Conservation (phyloP, 2,797 vertebrate genomes). For the Phoebastria nigripes region DNA sequence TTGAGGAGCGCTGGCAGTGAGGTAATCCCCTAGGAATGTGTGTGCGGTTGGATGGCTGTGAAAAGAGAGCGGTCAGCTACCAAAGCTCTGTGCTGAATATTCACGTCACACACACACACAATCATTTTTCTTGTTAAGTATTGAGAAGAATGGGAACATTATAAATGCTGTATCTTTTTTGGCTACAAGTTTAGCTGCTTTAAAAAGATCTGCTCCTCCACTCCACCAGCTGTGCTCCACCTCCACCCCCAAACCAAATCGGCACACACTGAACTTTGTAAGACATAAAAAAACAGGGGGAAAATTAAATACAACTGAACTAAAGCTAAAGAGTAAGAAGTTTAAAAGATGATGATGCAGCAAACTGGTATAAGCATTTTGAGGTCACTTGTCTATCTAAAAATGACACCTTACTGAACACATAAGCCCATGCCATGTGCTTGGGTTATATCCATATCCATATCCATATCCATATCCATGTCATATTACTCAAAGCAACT, state of each 20-base stretch:
- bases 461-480: not conserved
- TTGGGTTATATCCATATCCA: not conserved
- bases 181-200: slow-evolving; percentile 38
- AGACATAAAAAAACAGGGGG: not conserved
- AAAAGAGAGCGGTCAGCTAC: slow-evolving; percentile 73
- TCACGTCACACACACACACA: slow-evolving; percentile 62
- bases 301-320: not conserved
- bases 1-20: slow-evolving; percentile 60
- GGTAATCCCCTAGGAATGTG: slow-evolving; percentile 75
- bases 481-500: not conserved
- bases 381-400: not conserved
- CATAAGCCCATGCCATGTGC: not conserved
- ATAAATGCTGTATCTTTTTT: slow-evolving; percentile 56
- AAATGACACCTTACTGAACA: not conserved
- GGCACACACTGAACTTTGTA: not conserved
- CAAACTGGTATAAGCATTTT: not conserved
- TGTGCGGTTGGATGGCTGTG: slow-evolving; percentile 73
- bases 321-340: not conserved
- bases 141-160: slow-evolving; percentile 64
- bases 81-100: slow-evolving; percentile 60
- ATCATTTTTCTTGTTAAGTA: slow-evolving; percentile 66
- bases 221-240: slow-evolving; percentile 29
- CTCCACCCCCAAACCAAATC: not conserved
- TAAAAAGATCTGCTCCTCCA: slow-evolving; percentile 10
- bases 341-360: not conserved